Conservation (phyloP, 2,888 invertebrate genomes). For the Caenorhabditis sp. region DNA sequence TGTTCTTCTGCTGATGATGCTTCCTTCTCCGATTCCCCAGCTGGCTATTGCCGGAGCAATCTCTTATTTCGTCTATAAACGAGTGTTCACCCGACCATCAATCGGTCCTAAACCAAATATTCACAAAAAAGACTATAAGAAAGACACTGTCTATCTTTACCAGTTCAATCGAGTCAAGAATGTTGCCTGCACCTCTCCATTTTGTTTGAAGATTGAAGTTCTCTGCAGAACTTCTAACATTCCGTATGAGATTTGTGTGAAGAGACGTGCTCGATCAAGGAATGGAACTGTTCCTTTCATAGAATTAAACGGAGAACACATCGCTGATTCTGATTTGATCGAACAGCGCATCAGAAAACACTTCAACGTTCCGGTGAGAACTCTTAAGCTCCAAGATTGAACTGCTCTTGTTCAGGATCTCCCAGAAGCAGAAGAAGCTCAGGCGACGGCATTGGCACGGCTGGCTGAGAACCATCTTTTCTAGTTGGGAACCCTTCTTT, state of each 20-base stretch:
- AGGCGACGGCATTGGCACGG: conserved; percentile 34
- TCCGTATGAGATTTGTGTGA: conserved; percentile 69
- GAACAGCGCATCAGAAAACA: conserved; percentile 41
- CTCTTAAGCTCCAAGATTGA: neutral
- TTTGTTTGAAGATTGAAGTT: conserved; percentile 79
- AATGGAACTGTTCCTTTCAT: conserved; percentile 58
- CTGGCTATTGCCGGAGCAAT: conserved; percentile 19
- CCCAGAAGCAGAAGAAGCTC: conserved; percentile 32
- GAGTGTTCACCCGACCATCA: conserved; percentile 25
- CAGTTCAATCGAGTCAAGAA: conserved; percentile 74
- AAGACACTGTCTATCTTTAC: conserved; percentile 79
- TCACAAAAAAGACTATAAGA: conserved; percentile 62
- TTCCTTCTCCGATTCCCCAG: conserved; percentile 3
- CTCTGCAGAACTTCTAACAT: conserved; percentile 76
- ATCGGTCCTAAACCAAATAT: conserved; percentile 42
- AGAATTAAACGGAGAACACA: conserved; percentile 63
- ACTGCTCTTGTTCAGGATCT: conserved; percentile 20
- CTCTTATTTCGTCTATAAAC: conserved; percentile 45
- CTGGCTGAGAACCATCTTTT: conserved; percentile 54
- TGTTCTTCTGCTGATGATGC: neutral
- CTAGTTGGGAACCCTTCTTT: conserved; percentile 16
- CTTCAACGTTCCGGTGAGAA: conserved; percentile 50
- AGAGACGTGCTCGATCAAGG: conserved; percentile 9
- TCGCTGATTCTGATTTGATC: conserved; percentile 59
- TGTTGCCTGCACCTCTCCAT: conserved; percentile 78